These are phyloP conservation scores for Lypha dubia DNA, from an alignment of 2,888 invertebrate genomes.

Conservation along the genomic window DNA sequence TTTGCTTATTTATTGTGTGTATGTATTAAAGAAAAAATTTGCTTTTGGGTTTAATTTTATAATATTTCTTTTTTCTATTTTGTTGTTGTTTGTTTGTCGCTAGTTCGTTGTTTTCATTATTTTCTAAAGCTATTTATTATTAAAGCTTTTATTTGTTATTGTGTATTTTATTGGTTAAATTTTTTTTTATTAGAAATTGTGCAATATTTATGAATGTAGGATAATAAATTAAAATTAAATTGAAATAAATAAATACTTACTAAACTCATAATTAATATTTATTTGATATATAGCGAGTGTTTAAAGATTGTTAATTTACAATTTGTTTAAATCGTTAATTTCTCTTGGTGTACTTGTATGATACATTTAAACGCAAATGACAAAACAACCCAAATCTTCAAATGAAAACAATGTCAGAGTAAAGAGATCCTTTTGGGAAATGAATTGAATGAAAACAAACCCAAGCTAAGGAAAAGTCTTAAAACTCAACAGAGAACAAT, in stretches of 20 bases:
- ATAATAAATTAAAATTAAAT: slow-evolving; percentile 48
- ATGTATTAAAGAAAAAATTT: neutral
- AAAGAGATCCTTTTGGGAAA: slow-evolving; percentile 37
- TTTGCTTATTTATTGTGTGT: slow-evolving; percentile 26
- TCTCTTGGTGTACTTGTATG: slow-evolving; percentile 9
- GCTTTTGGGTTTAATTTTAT: slow-evolving; percentile 17
- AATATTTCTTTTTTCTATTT: neutral
- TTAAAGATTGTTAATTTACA: slow-evolving; percentile 37
- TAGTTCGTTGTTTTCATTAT: slow-evolving; percentile 29
- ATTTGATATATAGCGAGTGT: neutral
- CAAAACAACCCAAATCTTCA: neutral
- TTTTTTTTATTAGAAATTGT: slow-evolving; percentile 20
- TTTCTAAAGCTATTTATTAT: slow-evolving; percentile 52
- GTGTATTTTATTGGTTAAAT: neutral
- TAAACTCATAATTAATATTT: too few species aligned
- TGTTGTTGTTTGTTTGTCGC: too few species aligned
- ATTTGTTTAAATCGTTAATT: neutral
- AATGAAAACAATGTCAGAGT: slow-evolving; percentile 11
- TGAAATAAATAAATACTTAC: slow-evolving; percentile 15
- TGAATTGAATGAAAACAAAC: slow-evolving; percentile 30
- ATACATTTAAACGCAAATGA: neutral
- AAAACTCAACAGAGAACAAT: slow-evolving; percentile 14
- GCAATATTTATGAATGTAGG: slow-evolving; percentile 1
- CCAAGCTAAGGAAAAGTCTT: neutral
- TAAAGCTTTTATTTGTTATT: slow-evolving; percentile 27